A percentile compares a stretch with the other conserved stretches of the same genome.
Evolutionary conservation across 1,140 invertebrate genomes (phyloP).

Genomic region (Drosophila truncata): DNA sequence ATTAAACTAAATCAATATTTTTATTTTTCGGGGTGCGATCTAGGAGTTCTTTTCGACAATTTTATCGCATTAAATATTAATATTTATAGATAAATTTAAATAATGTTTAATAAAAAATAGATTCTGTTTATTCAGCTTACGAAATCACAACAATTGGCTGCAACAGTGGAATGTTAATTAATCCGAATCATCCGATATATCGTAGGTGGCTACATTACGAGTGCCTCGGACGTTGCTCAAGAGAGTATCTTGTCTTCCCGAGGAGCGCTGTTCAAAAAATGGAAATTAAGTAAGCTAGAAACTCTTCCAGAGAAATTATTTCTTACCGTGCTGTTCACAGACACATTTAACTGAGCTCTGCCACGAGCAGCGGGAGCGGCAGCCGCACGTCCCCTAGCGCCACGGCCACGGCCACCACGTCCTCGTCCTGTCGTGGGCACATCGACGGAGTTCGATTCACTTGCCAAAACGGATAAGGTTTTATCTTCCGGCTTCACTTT

Average conservation of each 20-base stretch:
- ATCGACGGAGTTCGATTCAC: slow-evolving; percentile 7
- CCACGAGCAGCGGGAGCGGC: slow-evolving; percentile 14
- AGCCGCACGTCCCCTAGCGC: slow-evolving; percentile 8
- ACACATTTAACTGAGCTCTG: slow-evolving; percentile 49
- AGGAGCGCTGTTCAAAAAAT: slow-evolving; percentile 23
- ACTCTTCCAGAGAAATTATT: too few relatives aligned
- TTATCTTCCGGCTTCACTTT: slow-evolving; percentile 11
- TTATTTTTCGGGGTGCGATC: neutral
- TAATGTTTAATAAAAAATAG: neutral
- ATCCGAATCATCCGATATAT: slow-evolving; percentile 65
- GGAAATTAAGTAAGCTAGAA: too few relatives aligned
- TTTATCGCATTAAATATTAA: too few relatives aligned
- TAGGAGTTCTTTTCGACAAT: too few relatives aligned
- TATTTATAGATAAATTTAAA: neutral
- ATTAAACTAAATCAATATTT: neutral
- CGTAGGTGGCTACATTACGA: slow-evolving; percentile 11
- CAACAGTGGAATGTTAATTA: slow-evolving; percentile 22
- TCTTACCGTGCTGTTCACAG: slow-evolving; percentile 44
- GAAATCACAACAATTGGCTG: neutral
- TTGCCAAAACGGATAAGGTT: neutral
- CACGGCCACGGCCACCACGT: slow-evolving; percentile 28
- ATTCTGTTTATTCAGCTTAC: neutral
- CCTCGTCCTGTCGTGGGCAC: slow-evolving; percentile 26
- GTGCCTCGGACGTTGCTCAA: slow-evolving; percentile 22
- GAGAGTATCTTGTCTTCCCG: slow-evolving; percentile 32